Conservation (phyloP, 2,888 invertebrate species). For the Miltochrista miniata region DNA sequence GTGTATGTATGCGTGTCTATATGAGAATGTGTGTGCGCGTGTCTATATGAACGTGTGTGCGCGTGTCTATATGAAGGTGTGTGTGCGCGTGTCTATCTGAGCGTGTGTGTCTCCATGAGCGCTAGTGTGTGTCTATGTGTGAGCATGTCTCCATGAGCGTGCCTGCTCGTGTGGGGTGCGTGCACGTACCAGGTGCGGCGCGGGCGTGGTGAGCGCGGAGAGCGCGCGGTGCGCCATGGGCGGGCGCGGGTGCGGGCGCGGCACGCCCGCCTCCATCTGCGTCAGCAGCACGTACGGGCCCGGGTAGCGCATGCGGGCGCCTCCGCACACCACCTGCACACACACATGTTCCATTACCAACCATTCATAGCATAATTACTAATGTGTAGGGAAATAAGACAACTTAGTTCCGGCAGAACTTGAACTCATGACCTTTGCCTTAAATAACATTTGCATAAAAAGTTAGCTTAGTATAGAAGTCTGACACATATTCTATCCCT, state of each 20-base stretch:
- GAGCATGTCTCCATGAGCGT: neutral
- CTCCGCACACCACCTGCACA: constrained; percentile 87
- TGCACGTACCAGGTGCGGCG: constrained; percentile 10
- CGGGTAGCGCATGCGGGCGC: constrained; percentile 97
- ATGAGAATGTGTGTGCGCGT: neutral
- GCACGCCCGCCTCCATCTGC: constrained; percentile 88
- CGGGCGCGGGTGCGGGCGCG: constrained; percentile 43
- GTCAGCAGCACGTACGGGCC: constrained; percentile 96
- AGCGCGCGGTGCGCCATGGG: constrained; percentile 46
- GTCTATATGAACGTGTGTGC: neutral
- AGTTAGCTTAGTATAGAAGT: too few species aligned
- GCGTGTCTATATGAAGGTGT: neutral
- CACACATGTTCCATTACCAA: neutral
- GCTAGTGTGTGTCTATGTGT: neutral
- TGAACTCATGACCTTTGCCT: too few species aligned
- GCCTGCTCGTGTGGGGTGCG: neutral
- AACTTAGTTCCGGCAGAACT: too few species aligned
- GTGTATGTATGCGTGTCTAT: neutral
- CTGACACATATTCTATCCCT: too few species aligned
- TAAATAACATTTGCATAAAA: too few species aligned
- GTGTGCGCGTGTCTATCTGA: too few species aligned
- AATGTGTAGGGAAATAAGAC: too few species aligned
- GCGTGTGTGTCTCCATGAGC: neutral
- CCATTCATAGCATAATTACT: too few species aligned
- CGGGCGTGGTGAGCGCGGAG: constrained; percentile 55